Evolutionary conservation across 2,888 invertebrate species (phyloP), one percentile per base, ranked within the genome.

Genomic region (Pheosia gnoma): DNA sequence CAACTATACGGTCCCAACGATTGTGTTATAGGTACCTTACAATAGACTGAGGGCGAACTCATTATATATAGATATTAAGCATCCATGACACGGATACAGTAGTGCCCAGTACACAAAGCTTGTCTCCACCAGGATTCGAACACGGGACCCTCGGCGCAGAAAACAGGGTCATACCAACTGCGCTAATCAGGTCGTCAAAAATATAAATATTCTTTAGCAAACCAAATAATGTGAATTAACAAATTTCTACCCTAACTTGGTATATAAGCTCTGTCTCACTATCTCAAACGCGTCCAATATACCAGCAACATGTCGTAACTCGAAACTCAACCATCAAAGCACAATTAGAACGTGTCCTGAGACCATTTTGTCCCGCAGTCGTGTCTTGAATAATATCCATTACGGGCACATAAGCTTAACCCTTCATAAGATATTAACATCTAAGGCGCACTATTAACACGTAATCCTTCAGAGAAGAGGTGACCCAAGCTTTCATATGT

Each of bases 401-500:
- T 86, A 86, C 82, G 77, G 77, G 77, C 82, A 84, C 82, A 84
- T 82, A 84, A 83, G 83, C 84, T 85, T 83, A 85, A 87, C 88
- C 89, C 88, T 83, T 85, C 84, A 81, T 84, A 83, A 85, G 83
- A 83, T 86, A 87, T 88, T 88, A 88, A 86, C 86, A 83, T 89
- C 85, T 86, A 77, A 87, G 88, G 83, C 78, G 65, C 75, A 84
- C 85, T 86, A 90, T 90, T 89, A 90, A 84, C 90, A 87, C 87
- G 78, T 88, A 86, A 89, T 89, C 87, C 85, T 82, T 88, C 82
- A 86, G 79, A 74, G 69, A 72, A 80, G 79, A 80, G 80, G 81
- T 86, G 86, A 88, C 89, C 88, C 85, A 74, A 75, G 79, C 84
- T 84, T 88, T 89, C 86, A 81, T 88, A 91, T 90, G 90, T 84